Conservation (phyloP, 2,797 vertebrate species). For the Apodemus agrarius region DNA sequence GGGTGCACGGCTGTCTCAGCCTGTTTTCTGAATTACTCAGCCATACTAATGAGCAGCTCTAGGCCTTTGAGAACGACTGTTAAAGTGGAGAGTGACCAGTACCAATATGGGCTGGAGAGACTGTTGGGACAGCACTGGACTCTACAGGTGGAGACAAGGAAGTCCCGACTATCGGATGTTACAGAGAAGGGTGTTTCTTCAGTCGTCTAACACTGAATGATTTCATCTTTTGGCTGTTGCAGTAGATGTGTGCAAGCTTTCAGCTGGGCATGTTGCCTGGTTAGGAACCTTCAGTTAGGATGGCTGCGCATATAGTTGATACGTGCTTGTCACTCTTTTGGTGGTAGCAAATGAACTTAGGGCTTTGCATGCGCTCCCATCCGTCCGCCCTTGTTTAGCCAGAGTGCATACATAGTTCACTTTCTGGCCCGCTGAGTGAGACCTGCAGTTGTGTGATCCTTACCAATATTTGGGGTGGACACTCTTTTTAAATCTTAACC, state of each 20-base stretch:
- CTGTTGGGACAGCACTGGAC: not conserved
- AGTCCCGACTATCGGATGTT: not conserved
- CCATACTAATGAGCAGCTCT: slow-evolving; percentile 6
- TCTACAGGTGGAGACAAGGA: not conserved
- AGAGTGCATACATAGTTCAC: not conserved
- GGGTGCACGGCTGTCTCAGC: not conserved
- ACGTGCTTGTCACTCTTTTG: not conserved
- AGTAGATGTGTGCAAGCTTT: not conserved
- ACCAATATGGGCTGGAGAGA: not conserved
- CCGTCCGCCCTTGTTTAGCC: not conserved
- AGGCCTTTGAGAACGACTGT: not conserved
- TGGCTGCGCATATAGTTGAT: not conserved
- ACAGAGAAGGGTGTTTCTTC: not conserved
- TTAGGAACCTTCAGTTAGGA: not conserved
- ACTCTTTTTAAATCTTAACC: not conserved
- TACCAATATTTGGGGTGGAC: not conserved
- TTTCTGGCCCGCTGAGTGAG: not conserved
- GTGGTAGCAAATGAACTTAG: not conserved
- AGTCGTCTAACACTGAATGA: not conserved
- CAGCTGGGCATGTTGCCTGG: not conserved
- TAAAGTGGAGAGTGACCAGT: not conserved
- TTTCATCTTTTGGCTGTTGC: not conserved
- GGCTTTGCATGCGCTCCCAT: not conserved
- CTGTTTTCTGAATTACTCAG: slow-evolving; percentile 65
- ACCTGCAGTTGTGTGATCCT: not conserved